Evolutionary conservation across 2,888 invertebrate species (phyloP).

Genomic region (Seira sanloemensis): DNA sequence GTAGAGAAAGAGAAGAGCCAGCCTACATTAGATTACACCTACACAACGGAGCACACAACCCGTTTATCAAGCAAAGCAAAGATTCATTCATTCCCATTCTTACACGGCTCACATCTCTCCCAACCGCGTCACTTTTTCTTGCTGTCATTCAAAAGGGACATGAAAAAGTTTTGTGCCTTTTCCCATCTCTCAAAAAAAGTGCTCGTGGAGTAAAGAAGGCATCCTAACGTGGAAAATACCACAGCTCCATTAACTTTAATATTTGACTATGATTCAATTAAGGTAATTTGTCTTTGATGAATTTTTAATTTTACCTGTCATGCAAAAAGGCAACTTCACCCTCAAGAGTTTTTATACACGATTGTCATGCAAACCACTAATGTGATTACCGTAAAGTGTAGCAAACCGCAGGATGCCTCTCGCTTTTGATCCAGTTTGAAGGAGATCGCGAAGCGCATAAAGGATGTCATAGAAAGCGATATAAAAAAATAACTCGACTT

Average conservation of each 20-base stretch:
- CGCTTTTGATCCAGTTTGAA: too few species aligned
- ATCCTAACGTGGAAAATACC: neutral
- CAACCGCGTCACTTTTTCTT: neutral
- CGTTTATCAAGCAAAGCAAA: neutral
- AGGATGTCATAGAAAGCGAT: too few species aligned
- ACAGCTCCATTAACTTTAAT: neutral
- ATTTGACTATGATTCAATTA: neutral
- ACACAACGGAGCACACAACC: neutral
- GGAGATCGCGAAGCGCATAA: too few species aligned
- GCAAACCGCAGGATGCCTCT: too few species aligned
- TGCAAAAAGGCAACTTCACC: neutral
- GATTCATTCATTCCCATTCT: neutral
- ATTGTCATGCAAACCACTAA: neutral
- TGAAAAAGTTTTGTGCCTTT: neutral
- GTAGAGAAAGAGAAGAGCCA: neutral
- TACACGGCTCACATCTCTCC: neutral
- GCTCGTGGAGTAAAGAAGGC: neutral
- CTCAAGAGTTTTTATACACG: neutral
- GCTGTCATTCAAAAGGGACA: neutral
- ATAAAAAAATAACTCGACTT: neutral
- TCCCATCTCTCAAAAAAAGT: neutral
- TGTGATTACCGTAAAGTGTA: neutral
- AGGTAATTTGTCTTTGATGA: neutral
- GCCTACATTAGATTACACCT: neutral
- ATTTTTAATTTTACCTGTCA: neutral